A percentile compares a stretch with the other conserved stretches of the same genome.
Evolutionary conservation across 2,797 vertebrate species (phyloP).

Genomic region (Perodicticus potto): DNA sequence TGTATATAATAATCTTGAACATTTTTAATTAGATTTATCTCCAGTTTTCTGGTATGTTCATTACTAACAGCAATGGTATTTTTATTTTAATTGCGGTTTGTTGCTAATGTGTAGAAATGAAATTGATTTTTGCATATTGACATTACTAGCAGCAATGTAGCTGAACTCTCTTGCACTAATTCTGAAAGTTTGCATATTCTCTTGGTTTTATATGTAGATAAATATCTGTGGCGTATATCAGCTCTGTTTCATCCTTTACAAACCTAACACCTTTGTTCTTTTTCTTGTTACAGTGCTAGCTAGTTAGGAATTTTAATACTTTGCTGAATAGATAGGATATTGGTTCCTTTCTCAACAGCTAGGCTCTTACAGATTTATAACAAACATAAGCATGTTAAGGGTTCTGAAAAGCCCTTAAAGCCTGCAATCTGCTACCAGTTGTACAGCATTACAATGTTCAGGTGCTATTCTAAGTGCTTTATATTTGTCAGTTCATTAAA

Average conservation of each 20-base stretch:
- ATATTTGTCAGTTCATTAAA: conserved; percentile 6
- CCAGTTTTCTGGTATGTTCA: conserved; percentile 1
- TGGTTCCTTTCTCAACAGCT: neutral
- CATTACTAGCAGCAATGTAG: conserved; percentile 10
- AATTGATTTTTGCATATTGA: neutral
- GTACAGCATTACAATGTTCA: neutral
- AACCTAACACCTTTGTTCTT: neutral
- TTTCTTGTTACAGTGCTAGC: neutral
- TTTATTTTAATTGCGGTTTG: neutral
- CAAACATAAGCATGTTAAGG: neutral
- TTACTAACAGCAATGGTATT: neutral
- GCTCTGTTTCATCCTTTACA: conserved; percentile 2
- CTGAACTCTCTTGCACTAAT: neutral
- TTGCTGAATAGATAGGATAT: neutral
- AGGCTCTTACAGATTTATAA: neutral
- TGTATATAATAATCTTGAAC: neutral
- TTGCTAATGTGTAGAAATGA: conserved; percentile 5
- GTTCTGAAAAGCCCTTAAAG: neutral
- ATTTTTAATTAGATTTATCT: conserved; percentile 16
- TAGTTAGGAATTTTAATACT: conserved; percentile 11
- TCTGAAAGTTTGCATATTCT: conserved; percentile 3
- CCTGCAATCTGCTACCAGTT: neutral
- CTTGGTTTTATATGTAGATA: conserved; percentile 9
- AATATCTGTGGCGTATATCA: neutral
- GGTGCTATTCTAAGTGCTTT: neutral